A percentile compares a stretch with the other conserved stretches of the same genome.
Conservation (phyloP, 2,888 invertebrate species). For the Dromius quadrimaculatus region DNA sequence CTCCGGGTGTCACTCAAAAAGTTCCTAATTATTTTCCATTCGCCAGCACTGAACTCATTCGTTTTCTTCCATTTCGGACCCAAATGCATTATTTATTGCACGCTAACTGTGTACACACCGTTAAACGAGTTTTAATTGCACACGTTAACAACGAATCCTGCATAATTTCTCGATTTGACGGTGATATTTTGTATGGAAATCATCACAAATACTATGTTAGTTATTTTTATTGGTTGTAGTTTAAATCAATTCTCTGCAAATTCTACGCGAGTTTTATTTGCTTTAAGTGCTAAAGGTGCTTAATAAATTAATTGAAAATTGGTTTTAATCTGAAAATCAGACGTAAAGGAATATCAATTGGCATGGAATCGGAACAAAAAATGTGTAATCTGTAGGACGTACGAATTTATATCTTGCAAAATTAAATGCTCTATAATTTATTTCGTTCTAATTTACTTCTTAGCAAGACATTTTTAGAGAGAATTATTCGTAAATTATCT, state of each 20-base stretch:
- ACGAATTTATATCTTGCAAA: too few relatives aligned
- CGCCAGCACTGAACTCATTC: background rate
- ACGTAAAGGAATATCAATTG: too few relatives aligned
- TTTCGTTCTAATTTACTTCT: too few relatives aligned
- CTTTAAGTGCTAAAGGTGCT: too few relatives aligned
- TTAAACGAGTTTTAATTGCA: slow-evolving; percentile 51
- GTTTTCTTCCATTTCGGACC: slow-evolving; percentile 33
- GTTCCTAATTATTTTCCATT: slow-evolving; percentile 16
- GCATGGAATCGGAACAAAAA: too few relatives aligned
- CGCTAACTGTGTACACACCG: slow-evolving; percentile 42
- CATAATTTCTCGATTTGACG: slow-evolving; percentile 43
- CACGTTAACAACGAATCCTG: slow-evolving; percentile 43
- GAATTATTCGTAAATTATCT: too few relatives aligned
- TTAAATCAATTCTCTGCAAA: background rate
- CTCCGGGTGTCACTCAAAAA: slow-evolving; percentile 37
- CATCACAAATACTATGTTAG: slow-evolving; percentile 2
- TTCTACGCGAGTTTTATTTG: background rate
- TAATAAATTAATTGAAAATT: too few relatives aligned
- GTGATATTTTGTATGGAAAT: slow-evolving; percentile 49
- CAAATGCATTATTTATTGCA: slow-evolving; percentile 48
- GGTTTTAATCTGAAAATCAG: too few relatives aligned
- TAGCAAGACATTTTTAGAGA: too few relatives aligned
- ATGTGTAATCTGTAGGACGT: too few relatives aligned
- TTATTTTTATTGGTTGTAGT: slow-evolving; percentile 27
- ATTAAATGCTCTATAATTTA: too few relatives aligned